Conservation (phyloP, 2,113 vertebrate genomes). For the Henicopernis longicauda region DNA sequence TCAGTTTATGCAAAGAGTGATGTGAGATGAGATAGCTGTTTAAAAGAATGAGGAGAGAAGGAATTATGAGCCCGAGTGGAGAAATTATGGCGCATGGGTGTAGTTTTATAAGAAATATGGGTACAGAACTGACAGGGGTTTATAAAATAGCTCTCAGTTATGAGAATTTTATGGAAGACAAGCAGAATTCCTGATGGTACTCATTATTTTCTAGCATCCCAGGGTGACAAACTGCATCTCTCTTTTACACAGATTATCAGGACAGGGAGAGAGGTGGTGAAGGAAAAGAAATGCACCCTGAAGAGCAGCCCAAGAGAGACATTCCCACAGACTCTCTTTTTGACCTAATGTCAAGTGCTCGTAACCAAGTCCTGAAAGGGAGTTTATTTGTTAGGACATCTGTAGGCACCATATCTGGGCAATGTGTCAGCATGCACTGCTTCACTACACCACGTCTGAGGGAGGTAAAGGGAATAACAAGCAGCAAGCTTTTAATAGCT, state of each 20-base stretch:
- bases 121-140: neutral
- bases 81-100: neutral
- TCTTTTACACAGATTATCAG: neutral
- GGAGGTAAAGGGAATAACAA: neutral
- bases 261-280: neutral
- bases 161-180: neutral
- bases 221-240: neutral
- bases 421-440: neutral
- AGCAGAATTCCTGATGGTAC: neutral
- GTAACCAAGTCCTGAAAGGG: neutral
- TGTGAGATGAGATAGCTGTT: neutral
- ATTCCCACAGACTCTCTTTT: neutral
- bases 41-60: neutral
- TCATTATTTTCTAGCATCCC: neutral
- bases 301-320: neutral
- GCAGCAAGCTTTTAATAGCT: neutral
- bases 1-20: neutral
- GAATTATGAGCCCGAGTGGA: neutral
- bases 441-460: neutral
- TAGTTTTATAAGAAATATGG: neutral
- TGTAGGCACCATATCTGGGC: neutral
- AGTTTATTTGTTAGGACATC: neutral
- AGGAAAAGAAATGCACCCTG: neutral
- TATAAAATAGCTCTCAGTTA: neutral
- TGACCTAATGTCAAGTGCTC: neutral